A percentile compares a stretch with the other conserved stretches of the same genome.
phyloP scores from a whole-genome alignment of 1,140 invertebrate species.

The Laupala kohalensis region DNA sequence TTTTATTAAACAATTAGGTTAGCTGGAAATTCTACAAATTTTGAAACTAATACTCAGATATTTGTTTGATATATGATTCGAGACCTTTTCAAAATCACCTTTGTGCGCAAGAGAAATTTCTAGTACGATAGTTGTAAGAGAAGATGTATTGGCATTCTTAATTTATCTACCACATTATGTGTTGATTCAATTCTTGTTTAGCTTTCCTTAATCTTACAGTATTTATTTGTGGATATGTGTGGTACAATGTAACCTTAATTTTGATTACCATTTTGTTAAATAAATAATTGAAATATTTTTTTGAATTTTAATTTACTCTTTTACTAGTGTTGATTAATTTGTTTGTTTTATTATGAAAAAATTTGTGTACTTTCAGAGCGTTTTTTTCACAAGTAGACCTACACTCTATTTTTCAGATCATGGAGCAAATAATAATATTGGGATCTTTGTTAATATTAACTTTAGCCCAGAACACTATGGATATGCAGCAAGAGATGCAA shows the following conservation, averaged over 20 bases:
- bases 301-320: not conserved
- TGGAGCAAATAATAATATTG: not conserved
- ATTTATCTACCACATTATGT: not conserved
- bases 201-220: not conserved
- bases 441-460: not conserved
- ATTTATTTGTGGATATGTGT: not conserved
- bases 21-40: no score
- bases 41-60: no score
- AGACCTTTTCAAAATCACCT: no score
- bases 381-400: not conserved
- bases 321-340: not conserved
- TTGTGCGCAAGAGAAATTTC: no score
- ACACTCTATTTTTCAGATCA: not conserved
- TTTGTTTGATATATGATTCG: no score
- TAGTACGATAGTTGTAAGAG: no score
- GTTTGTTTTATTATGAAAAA: not conserved
- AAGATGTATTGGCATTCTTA: not conserved
- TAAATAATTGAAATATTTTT: not conserved
- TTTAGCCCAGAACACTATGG: not conserved
- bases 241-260: not conserved
- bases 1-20: no score
- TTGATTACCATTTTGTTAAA: not conserved
- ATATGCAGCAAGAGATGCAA: conserved; percentile 24
- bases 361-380: not conserved
- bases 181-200: not conserved